Evolutionary conservation across 2,797 vertebrate genomes (phyloP).

Genomic region (Hafferia zeledoni): DNA sequence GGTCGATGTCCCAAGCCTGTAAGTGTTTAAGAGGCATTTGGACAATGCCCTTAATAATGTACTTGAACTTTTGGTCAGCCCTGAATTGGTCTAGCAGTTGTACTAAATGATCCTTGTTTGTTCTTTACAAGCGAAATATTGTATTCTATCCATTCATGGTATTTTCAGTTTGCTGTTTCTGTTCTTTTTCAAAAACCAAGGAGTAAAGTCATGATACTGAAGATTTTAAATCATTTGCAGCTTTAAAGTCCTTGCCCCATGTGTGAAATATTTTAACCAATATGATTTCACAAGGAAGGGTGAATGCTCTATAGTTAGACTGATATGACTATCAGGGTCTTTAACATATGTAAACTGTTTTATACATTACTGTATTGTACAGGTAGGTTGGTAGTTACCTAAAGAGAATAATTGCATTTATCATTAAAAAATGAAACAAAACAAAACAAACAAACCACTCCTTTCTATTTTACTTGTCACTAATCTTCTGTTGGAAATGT

Average conservation of each 20-base stretch:
- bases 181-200: background rate
- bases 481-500: background rate
- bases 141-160: background rate
- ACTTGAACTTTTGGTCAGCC: background rate
- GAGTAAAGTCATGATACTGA: background rate
- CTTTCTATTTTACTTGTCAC: background rate
- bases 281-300: background rate
- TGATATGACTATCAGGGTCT: background rate
- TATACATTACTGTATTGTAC: background rate
- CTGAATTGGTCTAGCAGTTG: background rate
- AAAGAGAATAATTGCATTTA: background rate
- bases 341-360: background rate
- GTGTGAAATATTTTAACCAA: background rate
- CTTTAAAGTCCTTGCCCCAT: background rate
- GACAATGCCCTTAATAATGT: background rate
- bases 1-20: rapidly evolving
- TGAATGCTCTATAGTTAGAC: background rate
- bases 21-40: background rate
- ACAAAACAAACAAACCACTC: rapidly evolving
- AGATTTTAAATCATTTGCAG: background rate
- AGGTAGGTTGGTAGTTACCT: background rate
- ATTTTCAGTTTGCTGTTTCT: background rate
- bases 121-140: background rate
- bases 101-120: background rate
- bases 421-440: background rate